These are phyloP conservation scores for Ambastaia sidthimunki DNA, from an alignment of 2,797 vertebrate species.

Conservation along the genomic window DNA sequence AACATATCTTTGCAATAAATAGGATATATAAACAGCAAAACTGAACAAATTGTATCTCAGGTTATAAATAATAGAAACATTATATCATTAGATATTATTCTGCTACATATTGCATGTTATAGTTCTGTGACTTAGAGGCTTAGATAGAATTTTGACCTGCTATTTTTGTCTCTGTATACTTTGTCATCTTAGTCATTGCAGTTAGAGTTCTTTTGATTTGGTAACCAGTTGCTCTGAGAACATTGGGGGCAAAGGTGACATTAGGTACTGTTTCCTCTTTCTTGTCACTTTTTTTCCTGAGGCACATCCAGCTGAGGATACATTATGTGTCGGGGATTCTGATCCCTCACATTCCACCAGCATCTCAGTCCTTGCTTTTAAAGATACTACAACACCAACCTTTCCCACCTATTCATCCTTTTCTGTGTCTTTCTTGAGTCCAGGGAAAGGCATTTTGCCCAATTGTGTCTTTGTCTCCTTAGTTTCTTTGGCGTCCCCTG, in stretches of 20 bases:
- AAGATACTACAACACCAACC: constrained; percentile 66
- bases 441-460: constrained; percentile 65
- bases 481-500: constrained; percentile 44
- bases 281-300: constrained; percentile 65
- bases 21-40: constrained; percentile 28
- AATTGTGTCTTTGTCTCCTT: constrained; percentile 60
- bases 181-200: constrained; percentile 72
- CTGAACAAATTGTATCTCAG: background rate
- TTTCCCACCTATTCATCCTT: constrained; percentile 41
- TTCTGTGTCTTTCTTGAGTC: constrained; percentile 64
- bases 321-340: constrained; percentile 63
- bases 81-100: background rate
- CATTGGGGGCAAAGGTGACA: constrained; percentile 77
- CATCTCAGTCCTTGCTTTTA: constrained; percentile 77
- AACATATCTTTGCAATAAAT: background rate
- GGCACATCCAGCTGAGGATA: constrained; percentile 66
- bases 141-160: constrained; percentile 44
- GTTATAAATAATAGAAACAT: constrained; percentile 37
- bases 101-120: background rate
- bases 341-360: constrained; percentile 72
- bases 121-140: constrained; percentile 59
- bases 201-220: constrained; percentile 65
- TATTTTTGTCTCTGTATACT: constrained; percentile 70
- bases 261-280: constrained; percentile 80
- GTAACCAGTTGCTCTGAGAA: constrained; percentile 69